A percentile compares a stretch with the other conserved stretches of the same genome.
phyloP scores from a whole-genome alignment of 2,113 vertebrate genomes.

The Echinops telfairi region DNA sequence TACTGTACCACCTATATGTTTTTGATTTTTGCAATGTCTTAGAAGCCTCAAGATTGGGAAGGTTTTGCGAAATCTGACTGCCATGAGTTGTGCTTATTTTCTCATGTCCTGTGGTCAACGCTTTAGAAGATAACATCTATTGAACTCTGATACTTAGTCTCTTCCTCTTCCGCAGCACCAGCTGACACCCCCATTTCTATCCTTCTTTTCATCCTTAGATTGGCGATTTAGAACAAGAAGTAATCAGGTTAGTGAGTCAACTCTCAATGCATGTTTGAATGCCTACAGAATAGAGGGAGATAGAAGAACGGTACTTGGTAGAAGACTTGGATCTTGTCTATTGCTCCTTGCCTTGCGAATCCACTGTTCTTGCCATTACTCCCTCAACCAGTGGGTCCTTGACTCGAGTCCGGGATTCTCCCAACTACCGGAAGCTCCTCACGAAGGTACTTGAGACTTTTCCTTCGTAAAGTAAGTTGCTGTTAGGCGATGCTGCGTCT shows the following conservation, averaged over 20 bases:
- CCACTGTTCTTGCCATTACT: conserved; percentile 11
- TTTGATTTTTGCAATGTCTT: not conserved
- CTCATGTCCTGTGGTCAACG: not conserved
- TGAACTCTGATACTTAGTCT: conserved; percentile 13
- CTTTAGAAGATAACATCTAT: not conserved
- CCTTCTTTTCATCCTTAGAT: not conserved
- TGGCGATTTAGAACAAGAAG: conserved; percentile 45
- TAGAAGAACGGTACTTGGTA: not conserved
- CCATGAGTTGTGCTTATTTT: conserved; percentile 11
- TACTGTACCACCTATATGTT: not conserved
- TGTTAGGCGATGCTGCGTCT: too few relatives aligned
- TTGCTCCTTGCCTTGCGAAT: not conserved
- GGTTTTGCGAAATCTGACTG: conserved; percentile 42
- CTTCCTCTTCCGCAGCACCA: not conserved
- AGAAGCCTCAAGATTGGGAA: not conserved
- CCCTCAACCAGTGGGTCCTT: not conserved
- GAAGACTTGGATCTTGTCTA: not conserved
- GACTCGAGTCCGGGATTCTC: conserved; percentile 1
- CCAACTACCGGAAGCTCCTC: not conserved
- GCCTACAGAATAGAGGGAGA: not conserved
- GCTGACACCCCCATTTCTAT: not conserved
- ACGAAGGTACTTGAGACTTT: not conserved
- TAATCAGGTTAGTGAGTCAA: conserved; percentile 7
- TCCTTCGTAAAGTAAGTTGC: not conserved
- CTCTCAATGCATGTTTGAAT: conserved; percentile 41